Evolutionary conservation across 2,113 vertebrate species (phyloP).

Genomic region (Anguilla japonica): DNA sequence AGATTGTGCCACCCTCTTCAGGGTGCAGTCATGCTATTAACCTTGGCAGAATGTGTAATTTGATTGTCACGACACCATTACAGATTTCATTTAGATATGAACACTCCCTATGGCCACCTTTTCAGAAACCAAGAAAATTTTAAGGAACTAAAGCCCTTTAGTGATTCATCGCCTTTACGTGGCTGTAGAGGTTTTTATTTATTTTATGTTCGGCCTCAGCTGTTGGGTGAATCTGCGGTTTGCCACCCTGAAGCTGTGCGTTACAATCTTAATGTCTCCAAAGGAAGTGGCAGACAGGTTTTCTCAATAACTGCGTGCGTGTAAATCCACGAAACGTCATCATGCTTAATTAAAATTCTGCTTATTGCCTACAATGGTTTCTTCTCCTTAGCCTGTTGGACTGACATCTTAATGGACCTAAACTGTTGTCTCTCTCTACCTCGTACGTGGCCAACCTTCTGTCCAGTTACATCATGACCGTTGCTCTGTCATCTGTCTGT

Average conservation of each 20-base stretch:
- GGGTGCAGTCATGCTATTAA: conserved; percentile 46
- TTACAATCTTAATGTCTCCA: neutral
- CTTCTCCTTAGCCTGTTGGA: neutral
- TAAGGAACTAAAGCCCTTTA: neutral
- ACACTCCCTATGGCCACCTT: neutral
- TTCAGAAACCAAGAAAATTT: neutral
- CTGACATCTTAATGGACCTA: neutral
- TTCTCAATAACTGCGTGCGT: neutral
- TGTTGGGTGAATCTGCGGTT: neutral
- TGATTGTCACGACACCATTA: conserved; percentile 58
- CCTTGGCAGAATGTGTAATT: conserved; percentile 52
- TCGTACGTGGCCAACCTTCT: neutral
- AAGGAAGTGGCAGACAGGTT: neutral
- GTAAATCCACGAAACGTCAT: neutral
- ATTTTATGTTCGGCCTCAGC: neutral
- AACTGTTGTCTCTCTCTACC: neutral
- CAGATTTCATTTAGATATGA: conserved; percentile 66
- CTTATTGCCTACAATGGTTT: neutral
- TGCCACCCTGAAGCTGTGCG: neutral
- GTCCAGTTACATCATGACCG: neutral
- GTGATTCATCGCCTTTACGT: neutral
- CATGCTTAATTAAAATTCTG: neutral
- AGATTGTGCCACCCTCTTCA: neutral
- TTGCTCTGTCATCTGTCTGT: neutral
- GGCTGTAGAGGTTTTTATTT: neutral